These are phyloP conservation scores for Brachionus angularis DNA, from an alignment of 1,140 invertebrate species.

Conservation along the genomic window DNA sequence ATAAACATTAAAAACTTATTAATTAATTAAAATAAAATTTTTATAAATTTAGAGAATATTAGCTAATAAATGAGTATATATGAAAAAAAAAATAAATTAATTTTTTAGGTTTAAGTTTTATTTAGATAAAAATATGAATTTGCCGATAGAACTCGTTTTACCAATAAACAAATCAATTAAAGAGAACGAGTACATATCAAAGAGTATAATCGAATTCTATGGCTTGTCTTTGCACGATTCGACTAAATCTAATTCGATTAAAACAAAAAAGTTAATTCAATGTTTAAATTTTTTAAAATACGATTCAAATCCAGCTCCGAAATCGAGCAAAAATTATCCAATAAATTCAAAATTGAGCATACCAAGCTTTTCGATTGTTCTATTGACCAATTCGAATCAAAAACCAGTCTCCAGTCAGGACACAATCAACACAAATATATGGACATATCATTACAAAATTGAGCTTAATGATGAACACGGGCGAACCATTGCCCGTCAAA, in stretches of 20 bases:
- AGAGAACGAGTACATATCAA: constrained; percentile 11
- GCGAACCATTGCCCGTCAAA: constrained; percentile 3
- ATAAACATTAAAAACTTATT: no score
- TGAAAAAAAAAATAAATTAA: no score
- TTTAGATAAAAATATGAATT: constrained; percentile 10
- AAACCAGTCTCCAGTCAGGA: neutral
- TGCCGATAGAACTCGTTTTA: constrained; percentile 26
- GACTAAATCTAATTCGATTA: neutral
- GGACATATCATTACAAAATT: constrained; percentile 37
- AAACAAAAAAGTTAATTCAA: neutral
- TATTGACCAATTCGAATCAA: constrained; percentile 25
- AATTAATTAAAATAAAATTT: no score
- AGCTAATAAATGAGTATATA: no score
- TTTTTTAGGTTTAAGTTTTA: no score
- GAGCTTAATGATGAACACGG: constrained; percentile 41
- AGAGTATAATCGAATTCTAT: constrained; percentile 21
- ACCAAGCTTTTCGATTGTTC: neutral
- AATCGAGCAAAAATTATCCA: no score
- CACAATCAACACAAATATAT: neutral
- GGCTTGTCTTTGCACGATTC: neutral
- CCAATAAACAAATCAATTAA: constrained; percentile 5
- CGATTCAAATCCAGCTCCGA: no score
- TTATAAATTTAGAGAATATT: no score
- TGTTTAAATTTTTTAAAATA: constrained; percentile 23
- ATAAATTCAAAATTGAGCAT: no score